Conservation (phyloP, 2,113 vertebrate species). For the Prinia subflava region DNA sequence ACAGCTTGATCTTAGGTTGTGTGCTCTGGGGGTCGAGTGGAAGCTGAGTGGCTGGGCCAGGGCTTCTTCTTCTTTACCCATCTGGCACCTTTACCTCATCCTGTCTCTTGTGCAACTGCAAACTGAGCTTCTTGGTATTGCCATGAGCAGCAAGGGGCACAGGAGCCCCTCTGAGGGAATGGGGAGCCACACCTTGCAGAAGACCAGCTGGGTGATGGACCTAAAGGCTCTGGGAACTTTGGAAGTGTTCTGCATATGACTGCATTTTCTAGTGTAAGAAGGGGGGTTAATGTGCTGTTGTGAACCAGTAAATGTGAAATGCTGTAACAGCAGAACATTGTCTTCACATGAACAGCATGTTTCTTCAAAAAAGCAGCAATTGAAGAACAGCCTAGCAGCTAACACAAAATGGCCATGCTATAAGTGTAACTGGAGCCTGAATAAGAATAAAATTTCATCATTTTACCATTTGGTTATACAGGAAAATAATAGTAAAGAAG, state of each 20-base stretch:
- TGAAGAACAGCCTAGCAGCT: neutral
- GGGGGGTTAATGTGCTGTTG: neutral
- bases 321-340: neutral
- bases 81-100: neutral
- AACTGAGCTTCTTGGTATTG: neutral
- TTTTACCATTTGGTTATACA: neutral
- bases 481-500: neutral
- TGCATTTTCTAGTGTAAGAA: neutral
- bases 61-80: neutral
- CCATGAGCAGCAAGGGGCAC: neutral
- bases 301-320: neutral
- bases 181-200: neutral
- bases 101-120: neutral
- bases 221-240: neutral
- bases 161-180: neutral
- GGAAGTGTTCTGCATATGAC: neutral
- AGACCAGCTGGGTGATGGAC: fast-evolving
- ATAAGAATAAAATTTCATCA: neutral
- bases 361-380: neutral
- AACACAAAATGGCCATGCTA: neutral
- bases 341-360: neutral
- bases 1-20: neutral
- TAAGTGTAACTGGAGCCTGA: neutral
- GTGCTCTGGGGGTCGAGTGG: fast-evolving
- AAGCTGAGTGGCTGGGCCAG: neutral